Evolutionary conservation across 1,140 invertebrate species (phyloP), one percentile per base, ranked within the genome.

Genomic region (Drosophila kohkoa): DNA sequence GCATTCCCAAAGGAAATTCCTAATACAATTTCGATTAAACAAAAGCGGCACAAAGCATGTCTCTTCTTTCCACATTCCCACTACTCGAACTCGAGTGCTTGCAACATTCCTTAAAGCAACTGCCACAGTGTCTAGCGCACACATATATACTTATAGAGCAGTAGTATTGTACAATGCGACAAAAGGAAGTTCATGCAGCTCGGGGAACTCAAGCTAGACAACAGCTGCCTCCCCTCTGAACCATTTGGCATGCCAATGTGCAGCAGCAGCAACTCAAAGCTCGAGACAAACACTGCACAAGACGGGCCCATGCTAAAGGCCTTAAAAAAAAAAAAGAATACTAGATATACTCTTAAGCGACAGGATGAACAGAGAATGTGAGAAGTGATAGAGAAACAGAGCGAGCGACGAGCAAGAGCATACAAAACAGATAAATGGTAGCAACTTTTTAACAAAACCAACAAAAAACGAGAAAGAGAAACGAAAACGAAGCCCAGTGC

Each of bases 371-470:
- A 57, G 35, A 72, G 77, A 25, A 62, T 62, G 45, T 16, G 25
- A 46, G 62, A 52, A 59, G 49, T 8, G 32, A 5, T 25, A 3
- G 20, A 25, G 20, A 25, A 25, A 52, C 49, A 35, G 60, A 59
- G 35, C 0, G 51, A 68, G 20, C 20, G 0, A 25, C 20, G 41
- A 35, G 48, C 28, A 30, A 30, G 46, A 60, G 20, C 62, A 71
- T 78, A 88, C 80, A 87, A 87, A 88, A 75, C 80, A 83, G 83
- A 88, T 87, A 87, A 87, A 87, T 88, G 80, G 63, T 88, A 64
- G 83, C 76, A 88, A 88, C 69, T 77, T 88, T 85, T 88, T 77
- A 77, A 82, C 83, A 88, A 86, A 87, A 38, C 35, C 35, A 86
- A 63, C 63, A 72, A 69, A 69, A 72, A 68, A 55, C 58, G 76